phyloP scores from a whole-genome alignment of 2,888 invertebrate genomes.

The Laothoe populi region DNA sequence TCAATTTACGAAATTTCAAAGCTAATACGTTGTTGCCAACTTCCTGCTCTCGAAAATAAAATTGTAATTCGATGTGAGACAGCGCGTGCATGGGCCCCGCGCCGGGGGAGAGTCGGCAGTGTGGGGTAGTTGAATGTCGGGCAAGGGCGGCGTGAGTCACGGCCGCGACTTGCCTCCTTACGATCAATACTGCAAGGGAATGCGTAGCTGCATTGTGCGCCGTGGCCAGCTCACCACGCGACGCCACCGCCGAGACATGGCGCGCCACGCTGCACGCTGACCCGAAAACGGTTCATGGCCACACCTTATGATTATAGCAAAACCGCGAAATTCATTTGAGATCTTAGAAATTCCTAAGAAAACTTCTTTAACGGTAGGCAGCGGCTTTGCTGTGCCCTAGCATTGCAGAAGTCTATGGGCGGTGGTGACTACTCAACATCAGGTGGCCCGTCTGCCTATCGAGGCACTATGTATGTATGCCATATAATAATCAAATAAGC shows the following conservation, averaged over 20 bases:
- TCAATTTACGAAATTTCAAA: conserved; percentile 17
- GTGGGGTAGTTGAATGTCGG: conserved; percentile 79
- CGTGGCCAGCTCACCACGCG: conserved; percentile 36
- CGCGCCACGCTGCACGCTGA: no score
- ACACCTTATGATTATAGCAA: no score
- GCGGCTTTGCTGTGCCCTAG: no score
- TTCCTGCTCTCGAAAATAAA: conserved; percentile 25
- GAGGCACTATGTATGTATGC: no score
- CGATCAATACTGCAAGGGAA: conserved; percentile 81
- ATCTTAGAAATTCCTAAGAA: no score
- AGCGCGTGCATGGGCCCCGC: conserved; percentile 39
- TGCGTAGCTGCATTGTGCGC: conserved; percentile 55
- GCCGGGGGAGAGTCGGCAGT: conserved; percentile 49
- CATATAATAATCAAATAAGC: no score
- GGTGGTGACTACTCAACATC: no score
- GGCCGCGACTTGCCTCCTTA: conserved; percentile 52
- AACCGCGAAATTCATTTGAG: no score
- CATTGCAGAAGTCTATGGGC: no score
- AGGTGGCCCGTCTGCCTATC: no score
- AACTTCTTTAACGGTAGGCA: no score
- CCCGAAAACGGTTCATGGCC: neutral
- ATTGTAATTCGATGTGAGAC: conserved; percentile 38
- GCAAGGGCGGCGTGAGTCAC: conserved; percentile 84
- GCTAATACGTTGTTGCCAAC: conserved; percentile 26
- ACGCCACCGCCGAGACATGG: conserved; percentile 37